Evolutionary conservation across 2,797 vertebrate species (phyloP).

Genomic region (Bryconaethiops microstoma): DNA sequence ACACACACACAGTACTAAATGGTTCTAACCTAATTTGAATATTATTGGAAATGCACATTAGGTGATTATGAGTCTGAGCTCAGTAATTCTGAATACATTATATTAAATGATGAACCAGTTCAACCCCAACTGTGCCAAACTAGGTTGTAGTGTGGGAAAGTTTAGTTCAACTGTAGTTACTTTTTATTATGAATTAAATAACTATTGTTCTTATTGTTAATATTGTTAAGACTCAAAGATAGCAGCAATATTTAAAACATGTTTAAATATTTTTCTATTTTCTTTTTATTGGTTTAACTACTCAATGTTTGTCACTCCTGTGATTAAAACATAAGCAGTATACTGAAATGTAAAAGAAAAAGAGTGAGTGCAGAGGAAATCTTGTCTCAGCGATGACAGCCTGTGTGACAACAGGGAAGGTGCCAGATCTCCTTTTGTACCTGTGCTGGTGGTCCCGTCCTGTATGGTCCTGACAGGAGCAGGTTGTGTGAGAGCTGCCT

Average conservation of each 20-base stretch:
- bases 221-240: background rate
- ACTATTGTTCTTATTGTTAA: background rate
- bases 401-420: conserved; percentile 67
- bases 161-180: background rate
- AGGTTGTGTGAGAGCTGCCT: background rate
- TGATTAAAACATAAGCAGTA: background rate
- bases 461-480: conserved; percentile 16
- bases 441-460: conserved; percentile 40
- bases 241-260: background rate
- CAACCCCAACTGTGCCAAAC: background rate
- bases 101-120: background rate
- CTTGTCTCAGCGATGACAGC: conserved; percentile 53
- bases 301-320: background rate
- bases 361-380: background rate
- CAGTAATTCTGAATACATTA: background rate
- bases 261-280: background rate
- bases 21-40: background rate
- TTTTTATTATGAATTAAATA: background rate
- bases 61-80: background rate
- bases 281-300: background rate
- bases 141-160: background rate
- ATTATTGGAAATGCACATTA: background rate
- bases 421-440: conserved; percentile 64
- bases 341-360: background rate
- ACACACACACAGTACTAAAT: background rate